Conservation (phyloP, 2,113 vertebrate genomes). For the Psilopsiagon aymara region DNA sequence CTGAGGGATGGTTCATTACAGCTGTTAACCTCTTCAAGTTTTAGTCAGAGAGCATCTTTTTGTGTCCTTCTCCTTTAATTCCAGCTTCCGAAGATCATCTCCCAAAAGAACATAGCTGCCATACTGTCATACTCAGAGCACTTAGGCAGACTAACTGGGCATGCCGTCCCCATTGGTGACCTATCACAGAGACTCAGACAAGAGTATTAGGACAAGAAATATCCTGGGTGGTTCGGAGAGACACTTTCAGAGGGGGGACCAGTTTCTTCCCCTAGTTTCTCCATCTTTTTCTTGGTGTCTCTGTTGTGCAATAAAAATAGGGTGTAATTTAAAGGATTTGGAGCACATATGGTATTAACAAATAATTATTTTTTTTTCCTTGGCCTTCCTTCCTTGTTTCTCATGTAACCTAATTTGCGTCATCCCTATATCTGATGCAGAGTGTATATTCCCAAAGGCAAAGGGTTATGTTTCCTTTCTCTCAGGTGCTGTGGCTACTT, state of each 20-base stretch:
- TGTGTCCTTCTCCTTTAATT: neutral
- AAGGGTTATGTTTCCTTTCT: neutral
- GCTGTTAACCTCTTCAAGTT: neutral
- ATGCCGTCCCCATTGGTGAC: rapidly evolving
- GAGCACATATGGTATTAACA: neutral
- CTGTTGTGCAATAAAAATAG: neutral
- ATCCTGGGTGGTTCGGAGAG: neutral
- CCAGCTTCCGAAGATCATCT: neutral
- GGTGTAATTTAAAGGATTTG: neutral
- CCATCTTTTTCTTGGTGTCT: neutral
- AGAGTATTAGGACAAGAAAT: neutral
- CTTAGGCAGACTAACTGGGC: neutral
- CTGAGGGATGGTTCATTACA: too few relatives aligned
- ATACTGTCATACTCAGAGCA: rapidly evolving
- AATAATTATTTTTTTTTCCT: neutral
- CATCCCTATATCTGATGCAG: neutral
- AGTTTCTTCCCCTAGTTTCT: neutral
- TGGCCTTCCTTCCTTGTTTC: slow-evolving; percentile 6
- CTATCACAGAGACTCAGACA: neutral
- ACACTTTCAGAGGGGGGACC: neutral
- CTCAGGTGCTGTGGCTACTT: neutral
- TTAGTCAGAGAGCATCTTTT: neutral
- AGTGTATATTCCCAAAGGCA: neutral
- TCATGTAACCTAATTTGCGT: neutral
- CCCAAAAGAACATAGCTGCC: neutral